These are phyloP conservation scores for Cephalopterus ornatus DNA, from an alignment of 2,113 vertebrate genomes.

Conservation along the genomic window DNA sequence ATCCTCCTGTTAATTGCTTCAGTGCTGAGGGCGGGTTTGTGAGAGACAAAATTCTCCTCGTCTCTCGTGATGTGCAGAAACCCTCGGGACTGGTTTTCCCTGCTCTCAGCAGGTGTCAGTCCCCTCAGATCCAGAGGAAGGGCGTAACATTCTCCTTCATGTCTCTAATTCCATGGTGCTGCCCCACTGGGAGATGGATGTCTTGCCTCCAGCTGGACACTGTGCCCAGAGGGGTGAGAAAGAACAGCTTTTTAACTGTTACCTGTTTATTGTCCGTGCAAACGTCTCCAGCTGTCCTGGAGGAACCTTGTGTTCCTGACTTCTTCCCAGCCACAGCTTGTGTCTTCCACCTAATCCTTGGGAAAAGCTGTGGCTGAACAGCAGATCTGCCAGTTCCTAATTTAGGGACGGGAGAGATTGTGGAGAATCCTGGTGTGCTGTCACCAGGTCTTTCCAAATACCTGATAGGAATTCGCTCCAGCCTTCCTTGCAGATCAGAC, in stretches of 20 bases:
- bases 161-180: neutral
- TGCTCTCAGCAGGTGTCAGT: neutral
- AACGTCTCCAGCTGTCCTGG: neutral
- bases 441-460: neutral
- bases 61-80: neutral
- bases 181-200: neutral
- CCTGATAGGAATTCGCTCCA: neutral
- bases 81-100: neutral
- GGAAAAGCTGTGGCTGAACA: neutral
- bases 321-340: neutral
- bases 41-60: neutral
- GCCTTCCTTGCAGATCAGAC: too few relatives aligned
- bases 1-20: neutral
- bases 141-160: neutral
- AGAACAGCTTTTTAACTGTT: neutral
- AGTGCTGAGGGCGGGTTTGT: neutral
- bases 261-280: neutral
- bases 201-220: conserved; percentile 16
- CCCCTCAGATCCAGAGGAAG: neutral
- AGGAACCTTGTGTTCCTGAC: neutral
- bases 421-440: neutral
- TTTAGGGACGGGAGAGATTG: neutral
- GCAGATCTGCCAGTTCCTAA: neutral
- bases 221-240: neutral
- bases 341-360: neutral